Base-by-base conservation (phyloP, 1,140 invertebrate species). In the Carcinoscorpius rotundicauda region DNA sequence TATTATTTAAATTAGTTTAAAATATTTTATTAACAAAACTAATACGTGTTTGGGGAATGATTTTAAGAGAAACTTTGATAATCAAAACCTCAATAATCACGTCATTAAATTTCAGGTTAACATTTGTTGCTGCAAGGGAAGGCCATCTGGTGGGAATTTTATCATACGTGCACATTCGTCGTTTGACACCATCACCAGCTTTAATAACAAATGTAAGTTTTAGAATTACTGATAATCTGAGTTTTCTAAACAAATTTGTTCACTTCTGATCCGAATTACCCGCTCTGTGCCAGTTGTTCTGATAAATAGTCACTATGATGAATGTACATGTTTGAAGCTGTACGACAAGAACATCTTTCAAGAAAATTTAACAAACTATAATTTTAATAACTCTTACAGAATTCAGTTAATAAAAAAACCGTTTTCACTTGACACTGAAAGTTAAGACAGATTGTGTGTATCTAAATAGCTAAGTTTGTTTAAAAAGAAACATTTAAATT, bases 71-170 rank as follows among this genome's bases (percentile, higher is more conserved):
- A 29, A 29, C 29, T 29, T 29, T 29, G 29, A 29, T 29, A 29
- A 29, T 29, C 29, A 29, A 29, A 29, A 29, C 2, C 29, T 29
- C 29, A 55, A 55, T 55, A 55, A 55, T 55, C n/a, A 8, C 53
- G n/a, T 3, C 6, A 8, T 55, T 6, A 8, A 6, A 6, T n/a
- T 49, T 56, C 49, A 72, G 73, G 55, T 62, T 73, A 50, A 70
- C 69, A 73, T 95, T 89, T 74, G 89, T 90, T 3, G 90, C 91
- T 29, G 89, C 88, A 3, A 82, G 86, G 67, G 87, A 93, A 70
- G 91, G 91, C 3, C 91, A 96, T 70, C 84, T 95, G 77, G 80
- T 93, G 3, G 82, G 86, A 70, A 81, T 89, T 51, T 83, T 97
- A 68, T 93, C 90, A 0, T 95, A 87, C 74, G 87, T 95, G 6